These are phyloP conservation scores for Drosophila sp. DNA, from an alignment of 1,140 invertebrate species.

Conservation along the genomic window DNA sequence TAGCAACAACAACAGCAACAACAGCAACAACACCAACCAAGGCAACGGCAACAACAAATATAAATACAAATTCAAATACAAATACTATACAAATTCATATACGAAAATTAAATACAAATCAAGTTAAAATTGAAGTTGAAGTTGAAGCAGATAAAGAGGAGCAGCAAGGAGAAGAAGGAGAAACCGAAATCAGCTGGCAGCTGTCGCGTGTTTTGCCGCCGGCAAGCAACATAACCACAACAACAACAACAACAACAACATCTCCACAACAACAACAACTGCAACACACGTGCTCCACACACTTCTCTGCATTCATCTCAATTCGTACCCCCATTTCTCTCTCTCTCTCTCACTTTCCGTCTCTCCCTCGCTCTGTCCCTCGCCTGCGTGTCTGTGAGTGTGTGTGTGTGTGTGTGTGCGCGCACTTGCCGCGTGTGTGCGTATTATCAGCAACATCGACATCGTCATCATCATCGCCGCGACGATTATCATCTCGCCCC, in stretches of 20 bases:
- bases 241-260: constrained; percentile 25
- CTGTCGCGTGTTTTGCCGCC: constrained; percentile 57
- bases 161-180: constrained; percentile 13
- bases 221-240: constrained; percentile 22
- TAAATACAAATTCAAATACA: constrained; percentile 33
- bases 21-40: neutral
- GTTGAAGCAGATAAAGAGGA: constrained; percentile 9
- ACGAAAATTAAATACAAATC: constrained; percentile 31
- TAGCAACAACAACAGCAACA: constrained; percentile 30
- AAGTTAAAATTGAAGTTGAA: constrained; percentile 30
- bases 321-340: neutral
- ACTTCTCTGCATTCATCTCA: constrained; percentile 10
- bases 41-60: constrained; percentile 22
- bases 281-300: constrained; percentile 59
- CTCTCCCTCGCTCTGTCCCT: too few species aligned
- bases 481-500: constrained; percentile 55
- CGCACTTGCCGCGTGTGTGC: constrained; percentile 18
- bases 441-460: constrained; percentile 1
- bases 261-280: constrained; percentile 21
- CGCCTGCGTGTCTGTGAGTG: constrained; percentile 4
- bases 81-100: constrained; percentile 41
- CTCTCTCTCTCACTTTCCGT: neutral
- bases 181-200: constrained; percentile 33
- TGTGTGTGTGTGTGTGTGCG: constrained; percentile 17
- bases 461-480: constrained; percentile 34